Conservation (phyloP, 2,113 vertebrate species). For the Pterocles burchelli region DNA sequence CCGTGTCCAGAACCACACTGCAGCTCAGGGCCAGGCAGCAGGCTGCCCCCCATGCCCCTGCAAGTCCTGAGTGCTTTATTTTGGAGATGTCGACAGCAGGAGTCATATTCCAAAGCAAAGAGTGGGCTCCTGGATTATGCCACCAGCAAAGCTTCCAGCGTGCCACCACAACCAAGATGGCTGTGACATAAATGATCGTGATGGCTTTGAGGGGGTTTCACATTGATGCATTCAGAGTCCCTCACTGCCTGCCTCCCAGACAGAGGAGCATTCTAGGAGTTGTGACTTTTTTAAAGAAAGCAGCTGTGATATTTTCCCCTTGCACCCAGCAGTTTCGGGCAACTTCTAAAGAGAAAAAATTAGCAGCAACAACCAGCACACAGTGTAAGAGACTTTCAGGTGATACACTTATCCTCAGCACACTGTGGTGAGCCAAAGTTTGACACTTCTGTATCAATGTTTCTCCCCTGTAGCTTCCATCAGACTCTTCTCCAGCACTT, state of each 20-base stretch:
- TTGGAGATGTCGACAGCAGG: not conserved
- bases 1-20: not conserved
- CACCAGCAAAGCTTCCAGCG: not conserved
- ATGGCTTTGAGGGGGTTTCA: not conserved
- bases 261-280: not conserved
- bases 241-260: not conserved
- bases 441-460: not conserved
- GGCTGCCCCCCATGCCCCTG: not conserved
- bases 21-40: not conserved
- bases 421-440: not conserved
- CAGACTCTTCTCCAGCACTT: not conserved
- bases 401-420: not conserved
- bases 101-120: not conserved
- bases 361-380: not conserved
- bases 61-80: not conserved
- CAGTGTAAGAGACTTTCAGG: not conserved
- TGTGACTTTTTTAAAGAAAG: not conserved
- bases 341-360: not conserved
- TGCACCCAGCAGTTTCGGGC: not conserved
- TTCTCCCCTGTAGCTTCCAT: not conserved
- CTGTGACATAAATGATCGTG: not conserved
- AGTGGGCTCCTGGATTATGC: not conserved
- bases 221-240: not conserved
- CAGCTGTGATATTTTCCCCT: not conserved
- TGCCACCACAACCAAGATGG: not conserved